Conservation (phyloP, 2,797 vertebrate species). For the Ambastaia sidthimunki region DNA sequence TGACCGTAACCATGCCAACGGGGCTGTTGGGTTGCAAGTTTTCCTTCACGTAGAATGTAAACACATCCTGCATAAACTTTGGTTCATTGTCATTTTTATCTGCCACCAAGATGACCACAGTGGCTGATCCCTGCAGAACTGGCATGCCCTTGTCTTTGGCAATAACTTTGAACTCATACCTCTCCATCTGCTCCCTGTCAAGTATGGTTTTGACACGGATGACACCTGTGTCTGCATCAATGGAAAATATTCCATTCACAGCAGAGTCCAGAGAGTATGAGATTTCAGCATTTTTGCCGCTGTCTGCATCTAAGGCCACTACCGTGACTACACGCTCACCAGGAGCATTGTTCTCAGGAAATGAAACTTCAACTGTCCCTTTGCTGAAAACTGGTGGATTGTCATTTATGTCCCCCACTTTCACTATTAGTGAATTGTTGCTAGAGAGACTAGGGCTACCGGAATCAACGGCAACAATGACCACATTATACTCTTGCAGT, state of each 20-base stretch:
- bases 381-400: slow-evolving; percentile 92
- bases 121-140: slow-evolving; percentile 89
- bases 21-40: slow-evolving; percentile 97
- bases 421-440: slow-evolving; percentile 94
- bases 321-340: slow-evolving; percentile 91
- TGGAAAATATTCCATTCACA: slow-evolving; percentile 87
- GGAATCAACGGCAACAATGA: slow-evolving; percentile 96
- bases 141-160: slow-evolving; percentile 94
- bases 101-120: slow-evolving; percentile 89
- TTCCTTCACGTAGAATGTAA: slow-evolving; percentile 97
- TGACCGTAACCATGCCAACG: slow-evolving; percentile 97
- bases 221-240: slow-evolving; percentile 92
- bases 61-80: slow-evolving; percentile 98
- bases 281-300: slow-evolving; percentile 93
- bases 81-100: slow-evolving; percentile 98
- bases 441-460: slow-evolving; percentile 96
- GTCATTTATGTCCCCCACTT: slow-evolving; percentile 94
- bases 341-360: slow-evolving; percentile 92
- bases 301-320: slow-evolving; percentile 90
- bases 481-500: slow-evolving; percentile 91
- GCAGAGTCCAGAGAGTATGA: slow-evolving; percentile 90
- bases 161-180: slow-evolving; percentile 94
- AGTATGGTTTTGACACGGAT: slow-evolving; percentile 88
- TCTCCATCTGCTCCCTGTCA: slow-evolving; percentile 91
- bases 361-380: slow-evolving; percentile 89